Evolutionary conservation across 2,888 invertebrate genomes (phyloP), one percentile per base, ranked within the genome.

Genomic region (Sarcophaga rosellei): DNA sequence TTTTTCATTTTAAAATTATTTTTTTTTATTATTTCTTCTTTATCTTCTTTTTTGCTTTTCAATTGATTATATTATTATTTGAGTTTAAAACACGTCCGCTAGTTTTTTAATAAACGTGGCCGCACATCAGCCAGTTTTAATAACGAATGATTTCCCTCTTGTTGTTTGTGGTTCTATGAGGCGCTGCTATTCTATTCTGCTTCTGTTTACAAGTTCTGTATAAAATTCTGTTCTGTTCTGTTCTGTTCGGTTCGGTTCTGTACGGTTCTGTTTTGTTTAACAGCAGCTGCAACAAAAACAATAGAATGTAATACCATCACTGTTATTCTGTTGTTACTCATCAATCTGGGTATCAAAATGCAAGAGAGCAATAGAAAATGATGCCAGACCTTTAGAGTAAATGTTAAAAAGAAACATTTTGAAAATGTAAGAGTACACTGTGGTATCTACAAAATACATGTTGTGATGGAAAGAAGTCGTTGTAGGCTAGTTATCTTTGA

Each of bases 91-190:
- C 86, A 78, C 86, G 78, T 86, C 86, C 86, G 86, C 66, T 84
- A 21, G 12, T 53, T 75, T 78, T 47, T 45, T 76, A n/a, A 59
- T 81, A 59, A 81, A 86, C 81, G 86, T 83, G 86, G 81, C 86
- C 81, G 75, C 75, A 86, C 86, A 84, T 81, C 86, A 84, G 86
- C 84, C 86, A 81, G 86, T 81, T 81, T 82, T 72, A 86, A 84
- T 86, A 86, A 81, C 86, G 86, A 86, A 86, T 86, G 86, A 84
- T 75, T 86, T 84, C 84, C 78, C 86, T 86, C 84, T 86, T 84
- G 86, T 79, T 86, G 68, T 78, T 84, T 84, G 68, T 79, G 72
- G 66, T 86, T 78, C 86, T 79, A 86, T 84, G 78, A 84, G 86
- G 77, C 86, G 80, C 80, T 80, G 11, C 70, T 63, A 78, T 63